These are phyloP conservation scores for Columba guinea DNA, from an alignment of 2,797 vertebrate species.

Conservation along the genomic window DNA sequence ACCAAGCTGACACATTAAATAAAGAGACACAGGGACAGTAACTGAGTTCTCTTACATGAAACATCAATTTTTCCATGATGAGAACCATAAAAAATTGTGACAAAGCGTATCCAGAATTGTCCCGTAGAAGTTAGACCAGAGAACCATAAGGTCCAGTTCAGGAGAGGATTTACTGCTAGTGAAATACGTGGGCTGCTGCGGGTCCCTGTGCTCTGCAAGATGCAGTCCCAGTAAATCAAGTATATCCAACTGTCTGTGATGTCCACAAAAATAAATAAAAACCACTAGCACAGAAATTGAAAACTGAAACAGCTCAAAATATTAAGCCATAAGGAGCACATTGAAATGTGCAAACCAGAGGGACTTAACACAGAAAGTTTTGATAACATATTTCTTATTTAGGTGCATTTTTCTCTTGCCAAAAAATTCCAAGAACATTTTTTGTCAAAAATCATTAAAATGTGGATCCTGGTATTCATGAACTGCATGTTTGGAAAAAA, in stretches of 20 bases:
- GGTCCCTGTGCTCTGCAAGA: neutral
- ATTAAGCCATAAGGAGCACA: neutral
- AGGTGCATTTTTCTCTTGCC: neutral
- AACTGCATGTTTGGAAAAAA: neutral
- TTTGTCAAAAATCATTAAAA: neutral
- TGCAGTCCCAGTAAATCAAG: neutral
- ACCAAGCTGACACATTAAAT: neutral
- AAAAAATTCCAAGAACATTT: neutral
- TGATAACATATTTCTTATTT: neutral
- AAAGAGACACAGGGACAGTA: neutral
- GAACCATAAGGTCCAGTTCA: neutral
- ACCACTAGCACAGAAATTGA: neutral
- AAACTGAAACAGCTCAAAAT: neutral
- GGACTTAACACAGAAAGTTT: neutral
- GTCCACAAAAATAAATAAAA: neutral
- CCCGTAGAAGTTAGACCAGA: neutral
- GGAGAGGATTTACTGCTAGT: neutral
- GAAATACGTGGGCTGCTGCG: neutral
- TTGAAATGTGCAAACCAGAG: neutral
- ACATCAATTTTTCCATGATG: neutral
- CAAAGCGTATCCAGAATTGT: neutral
- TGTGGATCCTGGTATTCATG: neutral
- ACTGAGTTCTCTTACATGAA: neutral
- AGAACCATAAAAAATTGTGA: neutral
- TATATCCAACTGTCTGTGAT: neutral